Base-by-base conservation (phyloP, 2,888 invertebrate species). In the Sisyra terminalis region DNA sequence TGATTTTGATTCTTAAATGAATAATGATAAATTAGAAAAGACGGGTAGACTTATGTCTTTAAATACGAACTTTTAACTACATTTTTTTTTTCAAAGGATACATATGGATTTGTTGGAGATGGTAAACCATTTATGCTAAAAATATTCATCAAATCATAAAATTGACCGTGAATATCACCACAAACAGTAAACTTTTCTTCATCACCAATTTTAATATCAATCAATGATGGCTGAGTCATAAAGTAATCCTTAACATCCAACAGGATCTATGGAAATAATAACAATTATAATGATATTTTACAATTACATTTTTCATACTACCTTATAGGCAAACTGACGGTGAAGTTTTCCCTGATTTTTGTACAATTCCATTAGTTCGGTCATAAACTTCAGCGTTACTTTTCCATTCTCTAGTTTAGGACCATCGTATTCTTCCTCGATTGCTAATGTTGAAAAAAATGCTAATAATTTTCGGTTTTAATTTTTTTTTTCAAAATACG, bases 91-190 rank as follows among this genome's bases (percentile, higher is more conserved):
- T n/a, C 50, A 57, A 63, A 66, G 67, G 68, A 67, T 73, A 82
- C 79, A 66, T 96, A 98, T 42, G 97, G 97, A 69, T 99, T 98
- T 18, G 76, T 77, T 58, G 84, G 77, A 1, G 93, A 92, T 6
- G 98, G 98, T 46, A 89, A 66, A n/a, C 96, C 97, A 59, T 98
- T 98, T 49, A 96, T 71, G 53, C 89, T 73, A 65, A 98, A 98
- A 55, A 99, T 93, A 64, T 98, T 94, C 75, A 96, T 78, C 46
- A 99, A 70, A 66, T 98, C 98, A 60, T 92, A 99, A 70, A 79
- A 99, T 65, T 99, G 98, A 43, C 98, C 98, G 60, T 99, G 98
- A 50, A 98, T 89, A 63, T 98, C 97, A 9, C 97, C 97, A 61
- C 97, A 98, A 40, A 98, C 86, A 34, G 97, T 98, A 63, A 98